These are phyloP conservation scores for Lagopus muta DNA, from an alignment of 2,113 vertebrate species.

Conservation along the genomic window DNA sequence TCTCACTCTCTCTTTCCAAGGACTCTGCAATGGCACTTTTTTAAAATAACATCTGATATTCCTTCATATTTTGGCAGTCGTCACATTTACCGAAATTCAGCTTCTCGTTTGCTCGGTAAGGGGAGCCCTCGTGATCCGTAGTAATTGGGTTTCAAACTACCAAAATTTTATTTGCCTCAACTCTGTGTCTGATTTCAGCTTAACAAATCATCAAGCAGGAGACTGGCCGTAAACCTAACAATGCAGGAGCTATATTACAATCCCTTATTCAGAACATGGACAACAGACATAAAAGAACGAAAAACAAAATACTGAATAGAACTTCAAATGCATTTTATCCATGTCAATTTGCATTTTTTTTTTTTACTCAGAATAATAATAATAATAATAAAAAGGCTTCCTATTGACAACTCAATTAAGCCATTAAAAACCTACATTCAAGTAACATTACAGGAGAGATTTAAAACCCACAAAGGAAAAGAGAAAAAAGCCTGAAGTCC, in stretches of 20 bases:
- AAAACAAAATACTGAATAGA: slow-evolving; percentile 60
- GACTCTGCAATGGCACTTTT: slow-evolving; percentile 45
- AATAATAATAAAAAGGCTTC: background rate
- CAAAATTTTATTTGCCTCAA: background rate
- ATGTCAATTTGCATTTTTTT: slow-evolving; percentile 42
- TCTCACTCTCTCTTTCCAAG: slow-evolving; percentile 38
- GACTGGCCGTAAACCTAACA: background rate
- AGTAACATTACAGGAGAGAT: slow-evolving; percentile 66
- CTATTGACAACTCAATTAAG: slow-evolving; percentile 68
- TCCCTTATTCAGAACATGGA: slow-evolving; percentile 16
- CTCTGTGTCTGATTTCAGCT: slow-evolving; percentile 27
- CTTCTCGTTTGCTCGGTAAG: slow-evolving; percentile 45
- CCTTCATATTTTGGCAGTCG: slow-evolving; percentile 64
- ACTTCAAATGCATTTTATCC: slow-evolving; percentile 63
- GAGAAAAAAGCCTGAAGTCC: slow-evolving; percentile 64
- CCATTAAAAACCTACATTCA: slow-evolving; percentile 69
- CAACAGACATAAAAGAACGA: slow-evolving; percentile 57
- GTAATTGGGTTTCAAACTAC: slow-evolving; percentile 56
- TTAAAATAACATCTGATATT: slow-evolving; percentile 73
- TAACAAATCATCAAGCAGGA: slow-evolving; percentile 31
- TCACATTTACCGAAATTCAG: slow-evolving; percentile 56
- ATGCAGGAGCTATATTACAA: slow-evolving; percentile 38
- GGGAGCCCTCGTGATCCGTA: slow-evolving; percentile 20
- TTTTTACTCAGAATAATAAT: background rate
- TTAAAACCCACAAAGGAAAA: slow-evolving; percentile 68